Conservation (phyloP, 2,888 invertebrate genomes). For the Notodonta ziczac region DNA sequence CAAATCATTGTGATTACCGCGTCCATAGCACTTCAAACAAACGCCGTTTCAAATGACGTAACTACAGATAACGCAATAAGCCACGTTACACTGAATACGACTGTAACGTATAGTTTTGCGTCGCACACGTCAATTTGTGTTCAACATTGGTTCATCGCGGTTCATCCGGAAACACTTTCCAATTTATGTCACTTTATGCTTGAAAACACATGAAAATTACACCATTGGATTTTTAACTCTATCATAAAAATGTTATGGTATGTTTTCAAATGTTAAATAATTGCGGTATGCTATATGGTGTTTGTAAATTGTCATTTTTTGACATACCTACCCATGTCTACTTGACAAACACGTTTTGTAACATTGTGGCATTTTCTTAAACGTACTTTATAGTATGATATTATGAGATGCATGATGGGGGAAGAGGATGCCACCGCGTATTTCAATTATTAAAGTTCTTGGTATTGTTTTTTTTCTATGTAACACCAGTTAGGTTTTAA, state of each 20-base stretch:
- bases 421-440: no score
- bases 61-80: slow-evolving; percentile 16
- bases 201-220: slow-evolving; percentile 38
- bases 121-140: slow-evolving; percentile 58
- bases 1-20: no score
- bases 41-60: not conserved
- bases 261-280: not conserved
- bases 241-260: not conserved
- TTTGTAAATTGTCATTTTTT: not conserved
- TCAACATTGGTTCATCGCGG: slow-evolving; percentile 57
- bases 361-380: not conserved
- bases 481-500: no score
- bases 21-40: no score
- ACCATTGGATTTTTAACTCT: slow-evolving; percentile 17
- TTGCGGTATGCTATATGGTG: not conserved
- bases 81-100: slow-evolving; percentile 29
- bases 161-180: slow-evolving; percentile 68
- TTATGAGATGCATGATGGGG: no score
- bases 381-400: not conserved
- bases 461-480: no score
- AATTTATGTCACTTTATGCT: slow-evolving; percentile 68
- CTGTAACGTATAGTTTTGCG: slow-evolving; percentile 46
- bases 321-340: not conserved
- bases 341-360: not conserved
- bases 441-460: no score